These are phyloP conservation scores for Drosophila punjabiensis DNA, from an alignment of 1,140 invertebrate genomes.

Conservation along the genomic window DNA sequence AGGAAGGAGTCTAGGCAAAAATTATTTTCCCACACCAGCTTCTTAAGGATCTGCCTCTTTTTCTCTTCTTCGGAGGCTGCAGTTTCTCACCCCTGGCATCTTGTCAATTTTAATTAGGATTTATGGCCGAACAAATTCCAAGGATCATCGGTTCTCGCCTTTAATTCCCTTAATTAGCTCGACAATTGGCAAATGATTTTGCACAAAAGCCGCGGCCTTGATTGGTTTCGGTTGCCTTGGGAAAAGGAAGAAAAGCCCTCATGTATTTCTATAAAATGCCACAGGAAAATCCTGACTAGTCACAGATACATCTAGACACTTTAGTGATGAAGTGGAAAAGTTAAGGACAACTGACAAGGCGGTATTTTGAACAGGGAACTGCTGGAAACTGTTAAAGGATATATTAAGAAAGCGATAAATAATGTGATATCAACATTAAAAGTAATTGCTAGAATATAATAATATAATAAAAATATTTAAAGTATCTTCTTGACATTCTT, in stretches of 20 bases:
- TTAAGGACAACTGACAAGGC: constrained; percentile 38
- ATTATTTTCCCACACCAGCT: constrained; percentile 72
- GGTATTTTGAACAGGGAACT: neutral
- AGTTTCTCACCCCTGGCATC: constrained; percentile 34
- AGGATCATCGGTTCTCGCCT: constrained; percentile 10
- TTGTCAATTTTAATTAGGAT: constrained; percentile 80
- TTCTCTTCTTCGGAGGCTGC: neutral
- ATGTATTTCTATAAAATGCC: constrained; percentile 3
- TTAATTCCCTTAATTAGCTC: constrained; percentile 65
- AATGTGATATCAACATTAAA: neutral
- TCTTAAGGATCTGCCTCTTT: neutral
- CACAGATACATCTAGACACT: neutral
- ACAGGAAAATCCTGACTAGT: neutral
- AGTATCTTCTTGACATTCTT: too few relatives aligned
- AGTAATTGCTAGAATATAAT: too few relatives aligned
- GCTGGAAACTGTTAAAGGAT: neutral
- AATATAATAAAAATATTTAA: too few relatives aligned
- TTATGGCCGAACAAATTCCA: constrained; percentile 62
- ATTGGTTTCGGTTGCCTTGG: constrained; percentile 12
- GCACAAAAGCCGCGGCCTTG: constrained; percentile 43
- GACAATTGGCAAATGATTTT: constrained; percentile 78
- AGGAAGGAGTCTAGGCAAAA: constrained; percentile 33
- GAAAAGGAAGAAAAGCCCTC: neutral
- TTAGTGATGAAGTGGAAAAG: constrained; percentile 50
- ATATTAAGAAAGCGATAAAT: neutral